Base-by-base conservation (phyloP, 2,113 vertebrate genomes). In the Sprattus sprattus region DNA sequence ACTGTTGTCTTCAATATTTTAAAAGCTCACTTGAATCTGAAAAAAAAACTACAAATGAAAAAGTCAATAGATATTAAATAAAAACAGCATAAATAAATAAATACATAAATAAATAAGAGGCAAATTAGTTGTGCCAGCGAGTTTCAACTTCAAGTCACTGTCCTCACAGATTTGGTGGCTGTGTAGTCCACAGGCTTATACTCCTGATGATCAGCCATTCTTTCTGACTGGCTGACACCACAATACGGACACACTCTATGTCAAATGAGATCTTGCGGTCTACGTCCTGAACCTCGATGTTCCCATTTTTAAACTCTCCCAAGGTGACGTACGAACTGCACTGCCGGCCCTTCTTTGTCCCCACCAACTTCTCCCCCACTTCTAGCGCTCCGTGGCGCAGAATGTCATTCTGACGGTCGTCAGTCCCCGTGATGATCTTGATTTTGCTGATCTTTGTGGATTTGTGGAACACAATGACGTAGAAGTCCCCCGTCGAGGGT, bases 201-300 rank as follows among this genome's bases (percentile, higher is more conserved):
- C 97, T 99, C 78, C 96, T 96, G 89, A 99, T 98, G 86, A 99
- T 99, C 54, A 99, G 91, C 98, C 98, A 99, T 89, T 99, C 98
- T 89, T 97, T 97, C 94, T 99, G 98, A 89, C 95, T 96, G 91
- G 96, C 97, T 13, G 97, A 99, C 83, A 98, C 97, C 81, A 97
- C 95, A 85, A 99, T 98, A 85, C 97, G 96, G 85, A 99, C 95
- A 87, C 98, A 99, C 87, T 97, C 95, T 88, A 99, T 96, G 89
- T 98, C 95, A 94, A 99, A 99, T 47, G 95, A 91, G 88, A 99
- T 97, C 93, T 98, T 99, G 93, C 96, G 96, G 92, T 98, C 96
- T 86, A 99, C 96, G 28, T 97, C 95, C 84, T 95, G 94, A 84
- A 98, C 96, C 94, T 99, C 98, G 89, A 99, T 95, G 93, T 97